Evolutionary conservation across 2,113 vertebrate species (phyloP).

Genomic region (Lathamus discolor): DNA sequence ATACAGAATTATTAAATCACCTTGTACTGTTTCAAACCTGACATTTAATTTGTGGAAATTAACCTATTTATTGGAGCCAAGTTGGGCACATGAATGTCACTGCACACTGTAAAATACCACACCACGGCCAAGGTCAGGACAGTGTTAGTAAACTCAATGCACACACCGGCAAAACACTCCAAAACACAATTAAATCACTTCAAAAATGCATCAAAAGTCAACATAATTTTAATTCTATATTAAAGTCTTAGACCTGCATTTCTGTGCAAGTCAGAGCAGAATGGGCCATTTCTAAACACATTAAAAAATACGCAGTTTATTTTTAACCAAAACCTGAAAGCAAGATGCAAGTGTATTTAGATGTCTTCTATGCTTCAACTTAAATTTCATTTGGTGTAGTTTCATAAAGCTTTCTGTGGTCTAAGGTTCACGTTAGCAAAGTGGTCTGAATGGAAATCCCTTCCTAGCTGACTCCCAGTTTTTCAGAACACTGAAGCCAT

Average conservation of each 20-base stretch:
- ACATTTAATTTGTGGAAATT: slow-evolving; percentile 69
- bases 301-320: background rate
- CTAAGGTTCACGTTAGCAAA: background rate
- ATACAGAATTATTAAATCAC: background rate
- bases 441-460: background rate
- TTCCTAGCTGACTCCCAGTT: background rate
- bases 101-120: slow-evolving; percentile 55
- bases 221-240: background rate
- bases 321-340: background rate
- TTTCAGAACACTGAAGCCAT: background rate
- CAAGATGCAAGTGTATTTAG: background rate
- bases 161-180: background rate
- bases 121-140: slow-evolving; percentile 14
- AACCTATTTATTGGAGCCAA: slow-evolving; percentile 59
- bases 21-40: slow-evolving; percentile 34
- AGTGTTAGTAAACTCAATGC: background rate
- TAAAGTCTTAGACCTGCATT: background rate
- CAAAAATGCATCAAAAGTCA: background rate
- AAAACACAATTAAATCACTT: background rate
- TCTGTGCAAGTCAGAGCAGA: background rate
- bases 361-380: background rate
- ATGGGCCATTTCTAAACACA: background rate
- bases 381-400: background rate
- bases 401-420: background rate
- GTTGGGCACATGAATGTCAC: slow-evolving; percentile 61